Evolutionary conservation across 30 jellyfish, hydroid and myxozoan species (phyloP).

Genomic region (Aurelia aurita): DNA sequence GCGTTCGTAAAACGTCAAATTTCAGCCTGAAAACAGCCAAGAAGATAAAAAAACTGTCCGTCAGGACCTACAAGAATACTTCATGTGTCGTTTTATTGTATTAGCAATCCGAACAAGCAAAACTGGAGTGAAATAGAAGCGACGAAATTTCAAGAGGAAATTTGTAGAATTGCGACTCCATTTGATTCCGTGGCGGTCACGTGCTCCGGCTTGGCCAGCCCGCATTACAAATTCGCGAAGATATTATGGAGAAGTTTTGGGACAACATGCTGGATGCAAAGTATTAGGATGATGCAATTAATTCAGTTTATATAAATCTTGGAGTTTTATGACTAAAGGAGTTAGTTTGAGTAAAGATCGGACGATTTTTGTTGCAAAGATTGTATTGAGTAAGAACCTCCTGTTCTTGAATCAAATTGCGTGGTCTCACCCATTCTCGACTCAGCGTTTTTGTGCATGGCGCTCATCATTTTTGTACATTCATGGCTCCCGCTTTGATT

Average conservation of each 20-base stretch:
- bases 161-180: conserved; percentile 42
- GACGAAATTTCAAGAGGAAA: conserved; percentile 49
- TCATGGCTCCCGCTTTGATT: conserved; percentile 98
- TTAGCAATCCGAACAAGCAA: not conserved
- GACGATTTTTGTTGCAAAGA: not conserved
- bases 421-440: conserved; percentile 83
- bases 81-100: not conserved
- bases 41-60: not conserved
- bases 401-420: conserved; percentile 65
- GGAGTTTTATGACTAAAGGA: too few relatives aligned
- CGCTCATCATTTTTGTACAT: conserved; percentile 81
- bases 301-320: not conserved
- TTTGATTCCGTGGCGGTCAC: conserved; percentile 91
- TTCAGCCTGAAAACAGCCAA: not conserved
- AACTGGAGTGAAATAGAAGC: not conserved
- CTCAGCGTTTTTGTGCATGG: conserved; percentile 88
- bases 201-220: conserved; percentile 86
- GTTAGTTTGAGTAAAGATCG: not conserved
- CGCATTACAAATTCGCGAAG: conserved; percentile 36
- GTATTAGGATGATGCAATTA: conserved; percentile 17
- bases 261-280: not conserved
- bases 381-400: not conserved
- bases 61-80: not conserved
- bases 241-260: conserved; percentile 30
- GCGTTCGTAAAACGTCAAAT: conserved; percentile 29